phyloP scores from a whole-genome alignment of 2,797 vertebrate genomes.

The Danio choprae region DNA sequence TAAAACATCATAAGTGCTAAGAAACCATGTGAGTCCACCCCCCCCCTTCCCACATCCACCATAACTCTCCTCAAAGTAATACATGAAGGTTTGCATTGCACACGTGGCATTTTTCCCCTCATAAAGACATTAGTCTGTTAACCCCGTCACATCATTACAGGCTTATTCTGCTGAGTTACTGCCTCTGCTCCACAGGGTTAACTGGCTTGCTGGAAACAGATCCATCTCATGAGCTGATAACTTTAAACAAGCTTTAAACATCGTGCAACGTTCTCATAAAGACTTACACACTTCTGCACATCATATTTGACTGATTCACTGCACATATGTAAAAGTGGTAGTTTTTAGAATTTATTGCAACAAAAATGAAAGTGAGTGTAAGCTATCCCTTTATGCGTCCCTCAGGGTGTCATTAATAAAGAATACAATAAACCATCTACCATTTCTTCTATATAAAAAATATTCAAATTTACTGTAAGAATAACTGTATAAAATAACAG shows the following conservation, averaged over 20 bases:
- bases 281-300: not conserved
- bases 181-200: constrained; percentile 8
- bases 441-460: constrained; percentile 39
- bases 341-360: constrained; percentile 28
- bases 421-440: constrained; percentile 3
- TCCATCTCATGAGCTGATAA: constrained; percentile 6
- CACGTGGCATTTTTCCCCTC: constrained; percentile 41
- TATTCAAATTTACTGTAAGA: not conserved
- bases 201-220: constrained; percentile 13
- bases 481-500: constrained; percentile 31
- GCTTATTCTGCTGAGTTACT: constrained; percentile 28
- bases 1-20: constrained; percentile 57
- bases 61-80: constrained; percentile 50
- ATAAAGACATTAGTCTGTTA: constrained; percentile 51
- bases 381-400: constrained; percentile 6
- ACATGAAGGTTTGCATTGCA: constrained; percentile 47
- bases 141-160: constrained; percentile 39
- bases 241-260: constrained; percentile 32
- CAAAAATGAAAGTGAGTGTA: not conserved
- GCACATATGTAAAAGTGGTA: not conserved
- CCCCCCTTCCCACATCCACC: constrained; percentile 19
- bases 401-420: constrained; percentile 29
- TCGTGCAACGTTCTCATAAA: constrained; percentile 13
- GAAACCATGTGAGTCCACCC: constrained; percentile 13
- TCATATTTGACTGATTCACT: not conserved